Evolutionary conservation across 2,113 vertebrate genomes (phyloP).

Genomic region (Microcebus lehilahytsara): DNA sequence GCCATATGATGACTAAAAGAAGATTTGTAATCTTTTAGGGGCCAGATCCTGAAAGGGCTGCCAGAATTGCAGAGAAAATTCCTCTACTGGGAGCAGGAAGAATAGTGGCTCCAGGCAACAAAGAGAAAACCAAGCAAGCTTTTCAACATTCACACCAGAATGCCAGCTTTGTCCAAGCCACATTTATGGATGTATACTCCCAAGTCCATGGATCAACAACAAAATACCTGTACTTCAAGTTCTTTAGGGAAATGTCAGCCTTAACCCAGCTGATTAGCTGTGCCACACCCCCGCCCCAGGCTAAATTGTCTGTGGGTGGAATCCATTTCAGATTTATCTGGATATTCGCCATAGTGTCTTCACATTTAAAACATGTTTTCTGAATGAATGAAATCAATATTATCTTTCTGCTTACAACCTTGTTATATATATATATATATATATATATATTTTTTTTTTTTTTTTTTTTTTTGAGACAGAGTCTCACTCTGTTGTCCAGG

Average conservation of each 20-base stretch:
- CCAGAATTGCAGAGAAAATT: background rate
- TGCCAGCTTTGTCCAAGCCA: background rate
- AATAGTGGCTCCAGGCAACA: background rate
- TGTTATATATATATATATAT: background rate
- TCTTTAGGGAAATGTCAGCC: background rate
- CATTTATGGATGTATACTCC: background rate
- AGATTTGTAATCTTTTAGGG: background rate
- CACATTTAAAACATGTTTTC: background rate
- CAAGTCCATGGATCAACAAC: background rate
- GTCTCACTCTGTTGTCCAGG: no score
- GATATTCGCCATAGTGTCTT: background rate
- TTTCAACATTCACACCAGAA: background rate
- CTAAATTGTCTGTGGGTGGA: background rate
- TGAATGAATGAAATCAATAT: background rate
- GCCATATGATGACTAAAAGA: slow-evolving; percentile 17
- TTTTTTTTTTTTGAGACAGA: no score
- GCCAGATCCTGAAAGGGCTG: background rate
- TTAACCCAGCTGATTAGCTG: background rate
- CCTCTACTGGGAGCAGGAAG: background rate
- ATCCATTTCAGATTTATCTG: background rate
- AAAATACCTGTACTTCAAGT: background rate
- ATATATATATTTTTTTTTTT: no score
- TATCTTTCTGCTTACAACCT: background rate
- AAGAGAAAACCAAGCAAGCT: background rate
- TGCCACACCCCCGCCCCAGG: background rate